Base-by-base conservation (phyloP, 1,140 invertebrate genomes). In the Nebria ingens region DNA sequence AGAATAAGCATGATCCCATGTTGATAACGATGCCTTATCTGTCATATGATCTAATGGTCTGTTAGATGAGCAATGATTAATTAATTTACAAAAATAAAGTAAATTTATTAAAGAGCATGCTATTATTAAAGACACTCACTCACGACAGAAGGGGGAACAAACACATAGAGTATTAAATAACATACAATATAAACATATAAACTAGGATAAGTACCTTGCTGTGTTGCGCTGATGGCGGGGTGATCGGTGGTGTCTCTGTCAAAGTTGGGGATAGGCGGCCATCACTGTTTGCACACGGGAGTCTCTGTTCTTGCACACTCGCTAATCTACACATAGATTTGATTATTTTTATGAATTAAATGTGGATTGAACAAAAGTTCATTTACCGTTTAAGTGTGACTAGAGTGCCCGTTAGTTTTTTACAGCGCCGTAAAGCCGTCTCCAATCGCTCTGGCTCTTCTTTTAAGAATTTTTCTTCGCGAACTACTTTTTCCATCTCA, bases 401-500 rank as follows among this genome's bases (percentile, higher is more conserved):
- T 59, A 98, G 77, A 34, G 93, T 97, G 56, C 93, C 92, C 6
- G 94, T 97, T 12, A 98, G 74, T 69, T 97, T 97, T 75, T 97
- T 97, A 76, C 94, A 97, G 56, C 93, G 80, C 62, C 89, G 83
- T 52, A 97, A 73, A 40, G 91, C 90, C 60, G 84, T 88, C 66
- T 98, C 95, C 34, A 98, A 70, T 57, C 90, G 78, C 66, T 94
- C 91, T 0, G 94, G 93, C 70, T 97, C 93, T 68, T 97, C 92
- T 71, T 94, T 94, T 23, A 97, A 73, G 76, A 97, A 96, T 79
- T 92, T 96, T 77, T 97, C 93, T 76, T 97, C 93, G 21, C 85
- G 79, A 29, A 94, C 86, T 42, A 96, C 85, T 68, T 91, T 87
- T 64, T 97, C 93, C 91, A 97, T 95, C 76, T 97, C 93, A 13